phyloP scores from a whole-genome alignment of 2,888 invertebrate genomes.

The Desoria tigrina region DNA sequence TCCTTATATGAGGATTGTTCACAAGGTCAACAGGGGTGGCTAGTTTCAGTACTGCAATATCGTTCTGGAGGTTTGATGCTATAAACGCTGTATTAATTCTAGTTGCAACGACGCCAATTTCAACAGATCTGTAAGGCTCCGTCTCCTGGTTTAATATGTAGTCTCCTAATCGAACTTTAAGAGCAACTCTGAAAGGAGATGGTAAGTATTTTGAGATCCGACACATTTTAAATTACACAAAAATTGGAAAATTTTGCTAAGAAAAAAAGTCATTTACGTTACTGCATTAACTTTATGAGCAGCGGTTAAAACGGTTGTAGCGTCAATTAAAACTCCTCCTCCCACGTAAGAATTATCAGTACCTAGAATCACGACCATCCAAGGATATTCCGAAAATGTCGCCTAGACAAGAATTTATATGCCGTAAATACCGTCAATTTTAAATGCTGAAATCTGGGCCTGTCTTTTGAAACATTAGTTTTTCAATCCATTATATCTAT shows the following conservation, averaged over 20 bases:
- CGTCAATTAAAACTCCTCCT: conserved; percentile 63
- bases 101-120: conserved; percentile 64
- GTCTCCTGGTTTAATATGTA: conserved; percentile 69
- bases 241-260: too few species aligned
- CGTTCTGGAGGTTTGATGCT: conserved; percentile 71
- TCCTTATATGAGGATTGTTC: conserved; percentile 58
- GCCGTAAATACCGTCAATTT: background rate
- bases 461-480: background rate
- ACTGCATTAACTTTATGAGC: conserved; percentile 66
- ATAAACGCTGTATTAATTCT: conserved; percentile 70
- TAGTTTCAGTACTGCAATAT: conserved; percentile 75
- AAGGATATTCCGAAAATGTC: conserved; percentile 69
- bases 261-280: conserved; percentile 5
- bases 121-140: conserved; percentile 68
- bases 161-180: conserved; percentile 72
- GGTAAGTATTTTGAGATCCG: background rate
- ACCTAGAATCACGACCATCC: conserved; percentile 67
- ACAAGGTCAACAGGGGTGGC: conserved; percentile 58
- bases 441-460: background rate
- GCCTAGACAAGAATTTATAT: conserved; percentile 62
- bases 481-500: too few species aligned
- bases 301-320: conserved; percentile 56
- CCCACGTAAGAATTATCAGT: conserved; percentile 67
- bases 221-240: too few species aligned
- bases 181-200: conserved; percentile 21